Evolutionary conservation across 2,797 vertebrate species (phyloP), one percentile per base, ranked within the genome.

Genomic region (Smutsia temminckii): DNA sequence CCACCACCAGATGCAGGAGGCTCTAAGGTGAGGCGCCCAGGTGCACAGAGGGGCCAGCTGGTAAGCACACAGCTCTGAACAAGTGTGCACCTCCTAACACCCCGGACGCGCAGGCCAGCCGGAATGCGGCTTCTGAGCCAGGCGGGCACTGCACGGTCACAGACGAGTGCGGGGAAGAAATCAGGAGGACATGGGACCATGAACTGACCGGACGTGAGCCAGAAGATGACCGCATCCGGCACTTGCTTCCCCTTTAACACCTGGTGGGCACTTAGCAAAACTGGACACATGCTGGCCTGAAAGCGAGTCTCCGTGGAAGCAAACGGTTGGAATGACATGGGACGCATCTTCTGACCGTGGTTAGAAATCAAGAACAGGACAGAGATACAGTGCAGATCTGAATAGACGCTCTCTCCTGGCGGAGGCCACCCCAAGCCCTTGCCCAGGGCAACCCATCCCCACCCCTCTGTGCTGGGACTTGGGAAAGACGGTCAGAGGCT

Each of bases 401-500:
- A 46, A 46, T 8, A 46, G 46, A 11, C 10, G 11, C 46, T 46
- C 46, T 46, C 46, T 46, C 46, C 46, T 8, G n/a, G n/a, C 25
- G n/a, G 40, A 2, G 34, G 27, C 16, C n/a, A 17, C 64, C 75
- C 27, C 37, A 29, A n/a, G 59, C 46, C 32, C 91, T 37, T 6
- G 13, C 29, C 84, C 74, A 71, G 66, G 77, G 85, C 87, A 93
- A 63, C 90, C 87, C 68, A 18, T 72, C 85, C 74, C 66, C 92
- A 87, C 84, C 1, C 5, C 55, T 32, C 23, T 46, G 17, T 13
- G 13, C 85, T 49, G 9, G 17, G 42, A 32, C 42, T 5, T 7
- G 66, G 57, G 8, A 17, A 6, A 27, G 61, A 20, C 10, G 5
- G 37, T 21, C 55, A 7, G 2, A 13, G 57, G 57, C 25, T 17